These are phyloP conservation scores for Clanis bilineata DNA, from an alignment of 2,888 invertebrate species.

Conservation along the genomic window DNA sequence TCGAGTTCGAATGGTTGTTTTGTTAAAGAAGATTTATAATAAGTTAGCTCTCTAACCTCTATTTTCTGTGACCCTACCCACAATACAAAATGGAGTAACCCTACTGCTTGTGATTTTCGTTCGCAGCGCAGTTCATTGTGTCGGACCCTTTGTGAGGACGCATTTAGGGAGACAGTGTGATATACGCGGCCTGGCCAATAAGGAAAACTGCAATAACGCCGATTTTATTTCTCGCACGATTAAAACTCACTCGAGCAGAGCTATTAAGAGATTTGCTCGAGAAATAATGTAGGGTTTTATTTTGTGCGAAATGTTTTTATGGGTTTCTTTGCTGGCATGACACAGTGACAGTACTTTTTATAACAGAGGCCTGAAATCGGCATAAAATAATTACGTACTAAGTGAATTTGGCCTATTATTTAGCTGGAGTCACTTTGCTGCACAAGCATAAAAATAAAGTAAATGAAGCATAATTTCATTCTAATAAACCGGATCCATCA, in stretches of 20 bases:
- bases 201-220: constrained; percentile 30
- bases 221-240: constrained; percentile 25
- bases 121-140: constrained; percentile 38
- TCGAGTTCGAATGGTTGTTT: no score
- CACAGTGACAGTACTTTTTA: no score
- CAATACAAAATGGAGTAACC: neutral
- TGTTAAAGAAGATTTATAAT: neutral
- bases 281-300: neutral
- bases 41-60: neutral
- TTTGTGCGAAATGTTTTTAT: neutral
- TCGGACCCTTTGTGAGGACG: constrained; percentile 46
- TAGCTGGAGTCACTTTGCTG: no score
- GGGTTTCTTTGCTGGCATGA: no score
- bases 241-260: neutral
- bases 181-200: constrained; percentile 28
- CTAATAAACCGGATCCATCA: no score
- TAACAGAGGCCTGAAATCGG: no score
- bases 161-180: constrained; percentile 29
- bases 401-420: no score
- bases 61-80: neutral
- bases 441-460: no score
- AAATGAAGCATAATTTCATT: no score
- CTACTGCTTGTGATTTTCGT: neutral
- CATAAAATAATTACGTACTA: no score
- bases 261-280: neutral